Evolutionary conservation across 2,797 vertebrate species (phyloP).

Genomic region (Schizopygopsis malacanthus): DNA sequence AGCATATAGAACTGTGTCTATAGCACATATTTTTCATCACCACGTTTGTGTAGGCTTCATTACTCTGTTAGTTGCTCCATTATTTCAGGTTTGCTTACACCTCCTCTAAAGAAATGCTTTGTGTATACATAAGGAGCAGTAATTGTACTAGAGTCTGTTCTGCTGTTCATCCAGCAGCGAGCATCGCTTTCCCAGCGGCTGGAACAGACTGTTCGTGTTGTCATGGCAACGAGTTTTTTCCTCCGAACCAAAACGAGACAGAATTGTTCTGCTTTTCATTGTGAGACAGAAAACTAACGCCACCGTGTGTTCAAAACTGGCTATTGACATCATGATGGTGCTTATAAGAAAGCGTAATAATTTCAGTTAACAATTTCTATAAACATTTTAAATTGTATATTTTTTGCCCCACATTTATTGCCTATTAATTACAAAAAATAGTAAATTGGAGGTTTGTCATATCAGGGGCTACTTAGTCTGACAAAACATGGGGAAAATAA

Average conservation of each 20-base stretch:
- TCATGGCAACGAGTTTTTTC: slow-evolving; percentile 59
- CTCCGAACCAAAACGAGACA: slow-evolving; percentile 35
- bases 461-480: background rate
- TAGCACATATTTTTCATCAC: slow-evolving; percentile 28
- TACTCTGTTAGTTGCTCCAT: slow-evolving; percentile 55
- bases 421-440: background rate
- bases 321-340: background rate
- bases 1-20: slow-evolving; percentile 33
- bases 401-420: background rate
- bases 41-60: slow-evolving; percentile 23
- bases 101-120: slow-evolving; percentile 56
- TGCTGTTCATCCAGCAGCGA: slow-evolving; percentile 38
- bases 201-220: slow-evolving; percentile 51
- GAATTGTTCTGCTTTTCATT: slow-evolving; percentile 20
- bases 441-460: background rate
- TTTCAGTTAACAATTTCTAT: background rate
- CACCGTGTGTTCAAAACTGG: slow-evolving; percentile 41
- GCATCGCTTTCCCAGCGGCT: slow-evolving; percentile 45
- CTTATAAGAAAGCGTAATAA: background rate
- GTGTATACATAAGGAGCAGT: slow-evolving; percentile 31
- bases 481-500: background rate
- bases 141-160: slow-evolving; percentile 27
- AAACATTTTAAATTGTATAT: background rate
- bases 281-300: slow-evolving; percentile 11
- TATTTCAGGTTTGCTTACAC: slow-evolving; percentile 71